phyloP scores from a whole-genome alignment of 1,140 invertebrate species.

The Aphaenogaster rudis region DNA sequence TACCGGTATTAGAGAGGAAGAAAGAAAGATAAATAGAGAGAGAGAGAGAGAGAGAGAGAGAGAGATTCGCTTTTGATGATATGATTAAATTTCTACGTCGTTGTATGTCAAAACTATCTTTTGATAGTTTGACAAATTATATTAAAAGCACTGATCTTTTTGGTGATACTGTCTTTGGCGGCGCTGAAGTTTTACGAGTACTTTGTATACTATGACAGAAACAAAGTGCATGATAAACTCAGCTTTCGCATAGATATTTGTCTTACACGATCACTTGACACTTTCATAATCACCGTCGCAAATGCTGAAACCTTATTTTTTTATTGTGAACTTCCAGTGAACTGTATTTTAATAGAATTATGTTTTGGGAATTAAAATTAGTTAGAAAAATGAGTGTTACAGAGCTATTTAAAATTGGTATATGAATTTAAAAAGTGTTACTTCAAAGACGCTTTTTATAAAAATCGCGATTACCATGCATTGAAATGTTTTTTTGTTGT shows the following conservation, averaged over 20 bases:
- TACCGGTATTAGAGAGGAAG: not conserved
- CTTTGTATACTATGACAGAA: not conserved
- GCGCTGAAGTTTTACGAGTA: not conserved
- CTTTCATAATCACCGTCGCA: no score
- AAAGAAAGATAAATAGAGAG: not conserved
- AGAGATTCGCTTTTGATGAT: not conserved
- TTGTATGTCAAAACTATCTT: not conserved
- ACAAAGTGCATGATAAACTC: no score
- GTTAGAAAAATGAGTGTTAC: not conserved
- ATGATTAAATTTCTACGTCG: not conserved
- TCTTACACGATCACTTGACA: no score
- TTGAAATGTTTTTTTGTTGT: not conserved
- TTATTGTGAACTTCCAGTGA: not conserved
- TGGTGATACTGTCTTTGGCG: not conserved
- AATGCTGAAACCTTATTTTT: not conserved
- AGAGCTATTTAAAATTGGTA: not conserved
- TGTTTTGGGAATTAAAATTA: not conserved
- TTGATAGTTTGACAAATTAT: not conserved
- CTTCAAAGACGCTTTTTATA: not conserved
- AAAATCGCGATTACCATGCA: not conserved
- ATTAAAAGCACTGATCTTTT: conserved; percentile 2
- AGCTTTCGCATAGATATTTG: no score
- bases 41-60: not conserved
- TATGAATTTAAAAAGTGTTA: not conserved
- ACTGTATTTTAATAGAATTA: not conserved